These are phyloP conservation scores for Caenorhabditis tropicalis DNA, from an alignment of 1,140 invertebrate genomes.

Conservation along the genomic window DNA sequence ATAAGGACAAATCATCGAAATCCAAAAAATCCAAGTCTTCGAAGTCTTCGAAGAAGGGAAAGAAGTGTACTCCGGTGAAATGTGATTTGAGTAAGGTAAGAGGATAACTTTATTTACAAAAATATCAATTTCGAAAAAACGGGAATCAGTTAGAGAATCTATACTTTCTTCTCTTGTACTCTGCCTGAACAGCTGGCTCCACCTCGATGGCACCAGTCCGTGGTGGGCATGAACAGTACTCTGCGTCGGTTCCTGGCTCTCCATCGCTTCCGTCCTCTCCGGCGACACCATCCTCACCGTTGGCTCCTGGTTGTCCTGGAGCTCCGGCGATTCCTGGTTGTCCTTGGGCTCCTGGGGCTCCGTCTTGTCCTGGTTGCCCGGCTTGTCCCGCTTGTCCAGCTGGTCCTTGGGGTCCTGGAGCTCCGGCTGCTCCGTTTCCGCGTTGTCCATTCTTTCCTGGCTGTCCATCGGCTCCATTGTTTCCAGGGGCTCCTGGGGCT, in stretches of 20 bases:
- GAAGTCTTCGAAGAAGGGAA: not conserved
- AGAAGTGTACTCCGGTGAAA: not conserved
- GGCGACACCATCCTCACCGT: not conserved
- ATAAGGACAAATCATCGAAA: not conserved
- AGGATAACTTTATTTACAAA: constrained; percentile 18
- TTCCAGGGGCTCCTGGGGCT: constrained; percentile 29
- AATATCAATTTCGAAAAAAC: not conserved
- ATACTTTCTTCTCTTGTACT: constrained; percentile 1
- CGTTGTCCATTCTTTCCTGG: constrained; percentile 16
- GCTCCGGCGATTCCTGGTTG: constrained; percentile 13
- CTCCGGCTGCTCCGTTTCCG: constrained; percentile 32
- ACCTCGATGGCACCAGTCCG: constrained; percentile 32
- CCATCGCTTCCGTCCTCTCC: not conserved
- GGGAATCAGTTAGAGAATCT: not conserved
- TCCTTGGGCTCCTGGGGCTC: not conserved
- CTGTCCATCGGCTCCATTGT: not conserved
- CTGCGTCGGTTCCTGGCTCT: constrained; percentile 33
- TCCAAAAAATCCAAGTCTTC: too few relatives aligned
- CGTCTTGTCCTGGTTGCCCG: constrained; percentile 9
- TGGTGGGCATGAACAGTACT: constrained; percentile 42
- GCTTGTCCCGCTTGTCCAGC: constrained; percentile 1
- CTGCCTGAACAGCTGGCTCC: not conserved
- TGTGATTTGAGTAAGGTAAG: not conserved
- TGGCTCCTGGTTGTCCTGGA: constrained; percentile 16
- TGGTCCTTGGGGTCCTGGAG: constrained; percentile 45